Evolutionary conservation across 2,113 vertebrate genomes (phyloP).

Genomic region (Pavo muticus): DNA sequence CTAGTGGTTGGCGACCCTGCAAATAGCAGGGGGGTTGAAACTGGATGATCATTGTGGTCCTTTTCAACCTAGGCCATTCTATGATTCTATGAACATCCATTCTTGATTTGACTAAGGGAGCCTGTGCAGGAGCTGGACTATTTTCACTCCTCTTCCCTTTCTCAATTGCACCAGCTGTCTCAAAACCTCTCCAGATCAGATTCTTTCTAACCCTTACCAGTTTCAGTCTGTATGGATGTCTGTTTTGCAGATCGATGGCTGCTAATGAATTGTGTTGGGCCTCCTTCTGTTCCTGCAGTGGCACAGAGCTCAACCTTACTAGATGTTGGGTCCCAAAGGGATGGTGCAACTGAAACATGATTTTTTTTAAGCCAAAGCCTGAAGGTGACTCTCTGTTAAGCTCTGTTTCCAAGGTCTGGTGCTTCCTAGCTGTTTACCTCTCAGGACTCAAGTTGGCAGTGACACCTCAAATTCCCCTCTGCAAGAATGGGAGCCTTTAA

Average conservation of each 20-base stretch:
- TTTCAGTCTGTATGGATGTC: accelerated
- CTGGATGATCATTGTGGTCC: too few relatives aligned
- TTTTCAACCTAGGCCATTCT: too few relatives aligned
- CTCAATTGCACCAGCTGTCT: neutral
- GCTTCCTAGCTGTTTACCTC: neutral
- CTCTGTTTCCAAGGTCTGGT: neutral
- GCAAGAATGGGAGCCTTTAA: neutral
- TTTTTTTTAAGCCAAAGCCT: neutral
- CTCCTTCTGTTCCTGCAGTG: neutral
- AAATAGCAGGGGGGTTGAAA: too few relatives aligned
- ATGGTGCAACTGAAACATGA: neutral
- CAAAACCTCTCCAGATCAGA: neutral
- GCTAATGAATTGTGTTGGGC: neutral
- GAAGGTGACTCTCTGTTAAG: accelerated
- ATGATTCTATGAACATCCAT: too few relatives aligned
- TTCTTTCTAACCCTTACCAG: neutral
- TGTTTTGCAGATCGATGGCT: neutral
- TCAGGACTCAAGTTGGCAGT: neutral
- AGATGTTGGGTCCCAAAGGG: neutral
- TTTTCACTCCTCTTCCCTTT: neutral
- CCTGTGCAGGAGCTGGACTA: neutral
- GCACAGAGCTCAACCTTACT: neutral
- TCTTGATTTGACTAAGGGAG: neutral
- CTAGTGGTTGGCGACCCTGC: too few relatives aligned
- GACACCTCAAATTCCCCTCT: neutral